phyloP scores from a whole-genome alignment of 1,140 invertebrate species.

The Caenorhabditis remanei region DNA sequence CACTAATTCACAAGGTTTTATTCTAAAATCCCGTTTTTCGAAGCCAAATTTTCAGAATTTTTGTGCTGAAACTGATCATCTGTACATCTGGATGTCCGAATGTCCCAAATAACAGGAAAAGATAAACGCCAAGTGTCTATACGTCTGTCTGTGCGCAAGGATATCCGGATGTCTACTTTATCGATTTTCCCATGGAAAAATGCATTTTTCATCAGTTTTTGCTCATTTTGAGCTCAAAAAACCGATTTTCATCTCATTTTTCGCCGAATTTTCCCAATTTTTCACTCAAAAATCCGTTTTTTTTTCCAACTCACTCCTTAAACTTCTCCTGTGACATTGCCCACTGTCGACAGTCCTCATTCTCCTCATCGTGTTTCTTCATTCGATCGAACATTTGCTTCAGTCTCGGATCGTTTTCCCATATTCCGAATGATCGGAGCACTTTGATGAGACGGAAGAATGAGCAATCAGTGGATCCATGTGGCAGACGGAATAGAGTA shows the following conservation, averaged over 20 bases:
- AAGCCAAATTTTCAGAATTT: no score
- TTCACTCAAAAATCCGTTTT: neutral
- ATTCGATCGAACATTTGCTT: slow-evolving; percentile 72
- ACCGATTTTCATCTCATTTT: neutral
- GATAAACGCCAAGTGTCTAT: no score
- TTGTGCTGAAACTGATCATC: no score
- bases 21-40: no score
- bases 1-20: no score
- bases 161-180: no score
- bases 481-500: slow-evolving; percentile 35
- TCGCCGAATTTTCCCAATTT: neutral
- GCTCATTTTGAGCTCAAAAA: neutral
- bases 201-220: no score
- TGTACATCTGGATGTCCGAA: no score
- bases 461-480: slow-evolving; percentile 23
- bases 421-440: slow-evolving; percentile 70
- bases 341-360: slow-evolving; percentile 68
- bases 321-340: slow-evolving; percentile 71
- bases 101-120: no score
- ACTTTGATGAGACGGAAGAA: slow-evolving; percentile 57
- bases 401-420: slow-evolving; percentile 66
- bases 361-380: slow-evolving; percentile 69
- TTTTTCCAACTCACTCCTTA: slow-evolving; percentile 69
- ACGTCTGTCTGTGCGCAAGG: no score
- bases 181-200: no score